Base-by-base conservation (phyloP, 2,113 vertebrate species). In the Arvicanthis niloticus region DNA sequence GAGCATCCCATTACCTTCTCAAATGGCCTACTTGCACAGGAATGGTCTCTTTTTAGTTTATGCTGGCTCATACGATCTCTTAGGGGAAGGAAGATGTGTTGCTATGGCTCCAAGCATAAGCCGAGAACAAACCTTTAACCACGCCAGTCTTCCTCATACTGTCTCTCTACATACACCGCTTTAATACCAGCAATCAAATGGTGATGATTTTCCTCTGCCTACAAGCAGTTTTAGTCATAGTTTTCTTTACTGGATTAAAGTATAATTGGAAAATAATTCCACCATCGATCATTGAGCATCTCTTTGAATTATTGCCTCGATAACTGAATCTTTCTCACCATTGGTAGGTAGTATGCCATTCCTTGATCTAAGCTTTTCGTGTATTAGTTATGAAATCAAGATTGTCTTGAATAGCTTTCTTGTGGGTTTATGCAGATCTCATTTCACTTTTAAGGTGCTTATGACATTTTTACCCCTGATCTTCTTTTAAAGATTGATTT, bases 221-320 rank as follows among this genome's bases (percentile, higher is more conserved):
- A 75, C 5, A 45, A 48, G 48, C 19, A 72, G 65, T 68, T 92
- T 86, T 24, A 67, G 62, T 65, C 58, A 16, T 48, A 10, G 7
- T 70, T 95, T 96, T 91, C 81, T 91, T 97, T 92, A 56, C 34
- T 84, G 78, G 89, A 72, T 53, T 80, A 73, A 73, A 34, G 31
- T 19, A 12, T 75, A 42, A 70, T 84, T 96, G 48, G n/a, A 70
- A 89, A 92, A 81, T 42, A 88, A 42, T 13, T 5, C 31, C 2
- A 7, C 62, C 45, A 1, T 78, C 31, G 72, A 12, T 73, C 93
- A 34, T 65, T 90, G 24, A 82, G 42, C n/a, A 72, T 89, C 67
- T 77, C 95, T 37, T 58, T 90, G 56, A 95, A 26, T 96, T 75
- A 84, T 76, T 60, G 40, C 8, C 56, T 80, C 77, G 16, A 26